A percentile compares a stretch with the other conserved stretches of the same genome.
These are phyloP conservation scores for Echinarachnius parma DNA, from an alignment of 53 echinoderm and acorn worm genomes.

Conservation along the genomic window DNA sequence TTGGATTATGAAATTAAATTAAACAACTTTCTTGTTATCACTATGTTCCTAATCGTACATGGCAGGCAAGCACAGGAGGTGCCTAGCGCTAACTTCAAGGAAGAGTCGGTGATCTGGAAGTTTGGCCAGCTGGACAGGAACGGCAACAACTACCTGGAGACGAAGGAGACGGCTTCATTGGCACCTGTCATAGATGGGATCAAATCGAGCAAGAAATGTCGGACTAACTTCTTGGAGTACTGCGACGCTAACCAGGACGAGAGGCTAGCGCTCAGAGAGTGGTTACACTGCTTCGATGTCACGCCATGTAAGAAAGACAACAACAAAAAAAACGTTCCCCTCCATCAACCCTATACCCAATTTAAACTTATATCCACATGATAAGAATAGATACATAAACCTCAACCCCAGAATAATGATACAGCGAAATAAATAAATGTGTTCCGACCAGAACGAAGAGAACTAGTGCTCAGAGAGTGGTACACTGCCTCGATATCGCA, in stretches of 20 bases:
- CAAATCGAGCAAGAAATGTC: constrained; percentile 75
- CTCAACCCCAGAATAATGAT: too few relatives aligned
- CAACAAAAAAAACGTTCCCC: background rate
- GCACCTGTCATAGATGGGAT: constrained; percentile 53
- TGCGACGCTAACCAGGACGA: constrained; percentile 74
- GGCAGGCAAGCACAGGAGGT: constrained; percentile 35
- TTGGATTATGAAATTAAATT: too few relatives aligned
- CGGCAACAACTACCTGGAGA: constrained; percentile 72
- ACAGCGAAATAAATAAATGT: too few relatives aligned
- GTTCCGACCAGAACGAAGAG: too few relatives aligned
- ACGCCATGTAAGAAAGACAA: constrained; percentile 54
- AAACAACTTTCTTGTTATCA: too few relatives aligned
- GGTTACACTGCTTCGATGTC: constrained; percentile 83
- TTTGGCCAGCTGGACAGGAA: constrained; percentile 76
- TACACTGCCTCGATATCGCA: too few relatives aligned
- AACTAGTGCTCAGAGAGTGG: too few relatives aligned
- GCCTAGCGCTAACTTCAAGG: constrained; percentile 11
- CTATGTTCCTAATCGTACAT: too few relatives aligned
- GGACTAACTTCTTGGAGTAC: constrained; percentile 69
- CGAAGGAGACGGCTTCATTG: constrained; percentile 57
- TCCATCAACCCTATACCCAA: background rate
- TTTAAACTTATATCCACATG: too few relatives aligned
- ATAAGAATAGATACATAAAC: too few relatives aligned
- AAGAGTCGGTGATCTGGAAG: constrained; percentile 79
- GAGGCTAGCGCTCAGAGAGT: constrained; percentile 68